A percentile compares a stretch with the other conserved stretches of the same genome.
phyloP scores from a whole-genome alignment of 2,888 invertebrate species.

The Phalangium opilio region DNA sequence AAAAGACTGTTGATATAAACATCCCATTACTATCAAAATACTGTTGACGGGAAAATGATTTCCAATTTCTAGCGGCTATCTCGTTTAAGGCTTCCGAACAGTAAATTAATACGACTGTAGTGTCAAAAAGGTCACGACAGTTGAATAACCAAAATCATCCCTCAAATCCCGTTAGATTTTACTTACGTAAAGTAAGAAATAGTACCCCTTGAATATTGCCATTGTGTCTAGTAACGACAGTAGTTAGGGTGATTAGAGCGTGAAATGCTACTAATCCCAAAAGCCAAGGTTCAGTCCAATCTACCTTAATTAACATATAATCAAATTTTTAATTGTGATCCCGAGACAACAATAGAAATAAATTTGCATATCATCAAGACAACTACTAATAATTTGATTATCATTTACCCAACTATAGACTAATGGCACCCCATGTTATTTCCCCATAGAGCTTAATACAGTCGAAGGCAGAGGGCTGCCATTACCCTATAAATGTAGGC shows the following conservation, averaged over 20 bases:
- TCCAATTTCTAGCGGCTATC: conserved; percentile 73
- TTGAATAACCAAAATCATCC: too few species aligned
- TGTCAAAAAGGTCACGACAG: conserved; percentile 20
- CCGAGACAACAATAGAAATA: too few species aligned
- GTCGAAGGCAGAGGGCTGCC: too few species aligned
- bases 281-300: conserved; percentile 78
- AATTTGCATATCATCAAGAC: too few species aligned
- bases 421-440: too few species aligned
- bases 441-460: too few species aligned
- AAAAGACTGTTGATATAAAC: conserved; percentile 84
- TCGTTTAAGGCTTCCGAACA: conserved; percentile 82
- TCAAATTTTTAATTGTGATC: too few species aligned
- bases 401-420: too few species aligned
- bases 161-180: too few species aligned
- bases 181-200: conserved; percentile 40
- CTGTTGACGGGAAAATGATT: conserved; percentile 69
- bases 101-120: conserved; percentile 68
- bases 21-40: conserved; percentile 87
- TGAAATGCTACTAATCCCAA: conserved; percentile 60
- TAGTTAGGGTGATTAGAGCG: conserved; percentile 56
- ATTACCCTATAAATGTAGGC: too few species aligned
- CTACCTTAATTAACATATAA: conserved; percentile 44
- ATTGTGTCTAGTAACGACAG: conserved; percentile 64
- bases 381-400: too few species aligned
- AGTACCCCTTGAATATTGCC: conserved; percentile 71